Conservation (phyloP, 2,888 invertebrate species). For the Trissolcus brochymenae region DNA sequence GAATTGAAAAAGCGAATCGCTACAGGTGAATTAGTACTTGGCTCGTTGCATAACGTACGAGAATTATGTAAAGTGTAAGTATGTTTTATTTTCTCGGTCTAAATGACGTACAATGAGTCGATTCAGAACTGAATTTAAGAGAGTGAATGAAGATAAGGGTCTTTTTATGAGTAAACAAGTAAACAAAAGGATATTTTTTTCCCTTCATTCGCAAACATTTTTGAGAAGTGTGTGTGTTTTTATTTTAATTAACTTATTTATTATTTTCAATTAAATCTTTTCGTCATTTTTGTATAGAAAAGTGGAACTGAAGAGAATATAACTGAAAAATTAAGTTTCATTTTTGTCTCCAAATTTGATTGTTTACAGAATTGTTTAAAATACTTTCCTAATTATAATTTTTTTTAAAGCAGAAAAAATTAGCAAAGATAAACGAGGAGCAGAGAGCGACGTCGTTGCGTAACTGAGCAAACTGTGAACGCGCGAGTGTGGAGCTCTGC, state of each 20-base stretch:
- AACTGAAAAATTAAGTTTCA: no score
- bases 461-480: slow-evolving; percentile 62
- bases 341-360: no score
- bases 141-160: slow-evolving; percentile 24
- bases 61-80: slow-evolving; percentile 40
- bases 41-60: slow-evolving; percentile 28
- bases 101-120: slow-evolving; percentile 27
- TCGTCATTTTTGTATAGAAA: no score
- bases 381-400: no score
- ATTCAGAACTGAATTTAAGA: slow-evolving; percentile 9
- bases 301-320: no score
- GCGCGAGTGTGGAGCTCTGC: slow-evolving; percentile 61
- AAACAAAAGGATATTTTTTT: slow-evolving; percentile 3
- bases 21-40: slow-evolving; percentile 39
- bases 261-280: no score
- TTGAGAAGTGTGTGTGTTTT: no score
- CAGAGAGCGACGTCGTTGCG: slow-evolving; percentile 64
- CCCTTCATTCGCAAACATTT: no score
- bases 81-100: slow-evolving; percentile 37
- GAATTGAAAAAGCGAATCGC: slow-evolving; percentile 41
- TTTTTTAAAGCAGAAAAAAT: no score
- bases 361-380: no score
- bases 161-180: slow-evolving; percentile 17
- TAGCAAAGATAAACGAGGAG: slow-evolving; percentile 30
- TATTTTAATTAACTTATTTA: no score